Evolutionary conservation across 1,140 invertebrate species (phyloP).

Genomic region (Anoplolepis gracilipes): DNA sequence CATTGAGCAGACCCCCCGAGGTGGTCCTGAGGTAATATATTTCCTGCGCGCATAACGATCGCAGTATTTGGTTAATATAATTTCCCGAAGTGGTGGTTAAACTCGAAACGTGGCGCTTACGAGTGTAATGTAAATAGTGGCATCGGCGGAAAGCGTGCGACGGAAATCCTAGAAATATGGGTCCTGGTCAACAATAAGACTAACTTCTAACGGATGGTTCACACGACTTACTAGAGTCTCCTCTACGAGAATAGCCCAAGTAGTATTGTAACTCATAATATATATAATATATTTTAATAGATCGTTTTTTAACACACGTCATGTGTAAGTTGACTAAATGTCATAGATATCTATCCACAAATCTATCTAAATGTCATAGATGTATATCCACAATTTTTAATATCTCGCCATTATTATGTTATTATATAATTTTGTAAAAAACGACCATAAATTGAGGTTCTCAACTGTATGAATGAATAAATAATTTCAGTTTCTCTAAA

Average conservation of each 20-base stretch:
- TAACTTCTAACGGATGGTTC: constrained; percentile 44
- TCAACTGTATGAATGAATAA: background rate
- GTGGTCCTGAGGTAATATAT: constrained; percentile 69
- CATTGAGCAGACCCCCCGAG: constrained; percentile 55
- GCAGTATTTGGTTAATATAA: constrained; percentile 77
- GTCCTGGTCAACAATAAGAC: constrained; percentile 49
- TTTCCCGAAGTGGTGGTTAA: constrained; percentile 74
- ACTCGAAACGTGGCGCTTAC: constrained; percentile 67
- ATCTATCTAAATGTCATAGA: constrained; percentile 1
- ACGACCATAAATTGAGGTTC: background rate
- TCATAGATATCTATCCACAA: too few species aligned
- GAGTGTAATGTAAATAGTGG: constrained; percentile 76
- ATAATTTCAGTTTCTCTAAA: background rate
- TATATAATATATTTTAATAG: background rate
- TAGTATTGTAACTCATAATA: background rate
- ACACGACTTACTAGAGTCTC: background rate
- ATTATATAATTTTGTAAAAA: constrained; percentile 17
- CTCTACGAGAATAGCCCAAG: background rate
- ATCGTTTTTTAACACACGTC: background rate
- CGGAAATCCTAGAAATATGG: constrained; percentile 6
- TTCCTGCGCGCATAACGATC: constrained; percentile 68
- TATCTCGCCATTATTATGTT: background rate
- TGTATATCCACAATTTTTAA: background rate
- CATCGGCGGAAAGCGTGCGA: constrained; percentile 28
- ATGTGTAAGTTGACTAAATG: background rate